Percentiles rank a stretch among this genome's conserved stretches.
These are phyloP conservation scores for Mellivora capensis DNA, from an alignment of 2,113 vertebrate species.

Conservation along the genomic window DNA sequence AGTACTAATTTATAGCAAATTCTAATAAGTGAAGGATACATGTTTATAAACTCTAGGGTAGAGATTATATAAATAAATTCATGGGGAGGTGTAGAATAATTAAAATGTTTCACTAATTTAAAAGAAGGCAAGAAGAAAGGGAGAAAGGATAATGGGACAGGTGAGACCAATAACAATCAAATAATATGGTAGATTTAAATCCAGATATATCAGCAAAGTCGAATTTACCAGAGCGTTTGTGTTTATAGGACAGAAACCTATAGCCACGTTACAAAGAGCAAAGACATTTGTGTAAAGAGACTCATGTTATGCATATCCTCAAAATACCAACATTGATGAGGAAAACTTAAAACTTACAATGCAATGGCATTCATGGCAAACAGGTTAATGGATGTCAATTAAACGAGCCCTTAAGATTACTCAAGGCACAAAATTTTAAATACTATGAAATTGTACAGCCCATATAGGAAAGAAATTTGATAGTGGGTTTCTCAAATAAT, in stretches of 20 bases:
- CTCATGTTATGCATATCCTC: neutral
- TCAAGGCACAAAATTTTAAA: neutral
- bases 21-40: neutral
- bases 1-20: constrained; percentile 13
- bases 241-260: neutral
- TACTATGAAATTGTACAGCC: neutral
- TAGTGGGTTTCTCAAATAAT: neutral
- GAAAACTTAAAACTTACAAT: neutral
- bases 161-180: neutral
- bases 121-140: neutral
- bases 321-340: constrained; percentile 7
- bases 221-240: neutral
- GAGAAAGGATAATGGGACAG: neutral
- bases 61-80: constrained; percentile 4
- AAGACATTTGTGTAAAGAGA: neutral
- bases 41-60: neutral
- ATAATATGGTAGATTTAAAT: constrained; percentile 19
- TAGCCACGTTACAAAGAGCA: constrained; percentile 30
- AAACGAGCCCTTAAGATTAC: neutral
- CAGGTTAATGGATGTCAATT: neutral
- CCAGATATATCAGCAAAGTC: neutral
- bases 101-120: constrained; percentile 38
- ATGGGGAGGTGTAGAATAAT: neutral
- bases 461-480: neutral
- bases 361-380: neutral